Evolutionary conservation across 2,113 vertebrate species (phyloP).

Genomic region (Lophura nycthemera): DNA sequence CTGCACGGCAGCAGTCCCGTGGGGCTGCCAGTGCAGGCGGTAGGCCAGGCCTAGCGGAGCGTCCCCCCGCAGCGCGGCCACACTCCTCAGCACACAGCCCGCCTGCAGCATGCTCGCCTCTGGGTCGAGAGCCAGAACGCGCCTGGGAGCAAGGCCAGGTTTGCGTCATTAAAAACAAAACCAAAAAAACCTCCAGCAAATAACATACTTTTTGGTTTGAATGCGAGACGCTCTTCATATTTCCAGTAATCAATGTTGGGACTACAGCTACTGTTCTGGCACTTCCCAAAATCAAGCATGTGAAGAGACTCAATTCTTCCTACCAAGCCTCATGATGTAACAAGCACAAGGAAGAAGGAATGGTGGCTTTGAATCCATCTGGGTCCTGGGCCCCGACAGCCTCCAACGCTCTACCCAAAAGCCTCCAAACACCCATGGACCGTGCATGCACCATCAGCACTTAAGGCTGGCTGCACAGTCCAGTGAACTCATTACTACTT

Average conservation of each 20-base stretch:
- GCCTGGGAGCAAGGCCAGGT: conserved; percentile 27
- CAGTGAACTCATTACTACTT: background rate
- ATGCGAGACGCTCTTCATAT: background rate
- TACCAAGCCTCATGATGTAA: background rate
- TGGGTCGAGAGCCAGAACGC: background rate
- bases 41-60: rapidly evolving
- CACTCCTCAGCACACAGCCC: background rate
- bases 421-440: rapidly evolving
- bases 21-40: background rate
- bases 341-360: background rate
- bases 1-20: background rate
- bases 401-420: background rate
- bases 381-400: background rate
- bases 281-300: background rate
- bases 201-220: background rate
- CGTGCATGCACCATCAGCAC: background rate
- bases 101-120: background rate
- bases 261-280: conserved; percentile 38
- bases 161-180: conserved; percentile 43
- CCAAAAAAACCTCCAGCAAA: conserved; percentile 40
- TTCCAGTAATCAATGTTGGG: conserved; percentile 39
- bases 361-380: background rate
- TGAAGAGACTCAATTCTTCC: background rate
- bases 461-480: background rate
- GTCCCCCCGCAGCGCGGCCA: rapidly evolving